A percentile compares a stretch with the other conserved stretches of the same genome.
Conservation (phyloP, 1,140 invertebrate species). For the Propsilocerus akamusi region DNA sequence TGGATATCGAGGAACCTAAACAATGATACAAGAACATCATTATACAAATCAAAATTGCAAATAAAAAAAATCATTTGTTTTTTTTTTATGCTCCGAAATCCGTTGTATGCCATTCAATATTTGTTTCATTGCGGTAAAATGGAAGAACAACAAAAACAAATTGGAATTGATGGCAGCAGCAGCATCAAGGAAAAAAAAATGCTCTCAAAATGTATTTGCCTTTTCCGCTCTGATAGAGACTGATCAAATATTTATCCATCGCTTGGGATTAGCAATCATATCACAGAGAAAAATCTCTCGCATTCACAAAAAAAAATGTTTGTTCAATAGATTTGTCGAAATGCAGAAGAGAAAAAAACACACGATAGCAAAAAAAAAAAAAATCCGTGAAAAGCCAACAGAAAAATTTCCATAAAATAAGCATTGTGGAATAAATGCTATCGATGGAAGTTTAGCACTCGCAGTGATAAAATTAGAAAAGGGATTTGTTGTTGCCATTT, state of each 20-base stretch:
- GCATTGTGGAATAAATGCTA: not conserved
- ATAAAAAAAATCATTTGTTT: no score
- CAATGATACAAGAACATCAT: conserved; percentile 11
- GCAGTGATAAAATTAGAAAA: no score
- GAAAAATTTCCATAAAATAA: not conserved
- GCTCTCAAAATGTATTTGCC: not conserved
- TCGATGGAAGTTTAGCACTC: no score
- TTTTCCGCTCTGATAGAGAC: not conserved
- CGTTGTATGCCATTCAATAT: no score
- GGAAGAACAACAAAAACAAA: no score
- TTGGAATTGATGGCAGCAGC: no score
- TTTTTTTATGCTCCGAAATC: no score
- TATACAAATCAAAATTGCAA: no score
- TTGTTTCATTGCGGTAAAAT: no score
- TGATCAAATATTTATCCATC: not conserved
- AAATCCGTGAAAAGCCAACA: not conserved
- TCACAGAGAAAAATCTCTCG: not conserved
- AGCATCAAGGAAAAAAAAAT: not conserved
- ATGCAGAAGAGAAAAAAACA: not conserved
- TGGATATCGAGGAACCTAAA: conserved; percentile 37
- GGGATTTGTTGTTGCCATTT: no score
- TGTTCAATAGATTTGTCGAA: conserved; percentile 6
- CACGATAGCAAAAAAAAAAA: not conserved
- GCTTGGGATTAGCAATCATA: not conserved
- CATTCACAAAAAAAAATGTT: not conserved